Evolutionary conservation across 2,113 vertebrate species (phyloP).

Genomic region (Podiceps cristatus): DNA sequence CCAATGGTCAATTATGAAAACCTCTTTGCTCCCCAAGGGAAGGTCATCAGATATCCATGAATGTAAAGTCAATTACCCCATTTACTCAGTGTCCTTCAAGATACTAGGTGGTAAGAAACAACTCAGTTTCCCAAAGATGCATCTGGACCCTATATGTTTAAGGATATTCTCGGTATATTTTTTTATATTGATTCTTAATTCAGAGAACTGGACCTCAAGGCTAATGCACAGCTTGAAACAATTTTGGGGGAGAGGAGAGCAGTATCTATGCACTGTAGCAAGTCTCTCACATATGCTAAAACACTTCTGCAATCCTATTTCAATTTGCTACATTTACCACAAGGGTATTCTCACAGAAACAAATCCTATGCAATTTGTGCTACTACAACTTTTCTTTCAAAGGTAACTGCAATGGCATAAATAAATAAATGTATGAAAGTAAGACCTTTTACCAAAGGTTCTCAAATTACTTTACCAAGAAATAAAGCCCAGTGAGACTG

Average conservation of each 20-base stretch:
- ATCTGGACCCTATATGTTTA: background rate
- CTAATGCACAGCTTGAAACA: background rate
- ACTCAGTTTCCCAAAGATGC: background rate
- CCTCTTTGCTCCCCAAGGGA: background rate
- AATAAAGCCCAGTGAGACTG: background rate
- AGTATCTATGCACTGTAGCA: background rate
- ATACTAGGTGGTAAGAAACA: background rate
- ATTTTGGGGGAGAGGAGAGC: background rate
- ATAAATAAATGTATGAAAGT: background rate
- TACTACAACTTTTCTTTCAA: background rate
- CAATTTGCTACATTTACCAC: background rate
- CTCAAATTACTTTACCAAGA: background rate
- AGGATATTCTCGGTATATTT: background rate
- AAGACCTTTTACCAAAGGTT: background rate
- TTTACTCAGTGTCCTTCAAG: background rate
- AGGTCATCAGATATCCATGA: background rate
- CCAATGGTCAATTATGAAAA: background rate
- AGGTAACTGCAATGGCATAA: background rate
- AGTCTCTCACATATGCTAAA: background rate
- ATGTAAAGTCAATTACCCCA: rapidly evolving
- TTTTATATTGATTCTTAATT: background rate
- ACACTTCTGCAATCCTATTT: background rate
- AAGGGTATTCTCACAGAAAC: background rate
- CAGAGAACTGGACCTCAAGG: background rate
- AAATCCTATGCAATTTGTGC: background rate